phyloP scores from a whole-genome alignment of 2,797 vertebrate genomes.

The Aplochiton taeniatus region DNA sequence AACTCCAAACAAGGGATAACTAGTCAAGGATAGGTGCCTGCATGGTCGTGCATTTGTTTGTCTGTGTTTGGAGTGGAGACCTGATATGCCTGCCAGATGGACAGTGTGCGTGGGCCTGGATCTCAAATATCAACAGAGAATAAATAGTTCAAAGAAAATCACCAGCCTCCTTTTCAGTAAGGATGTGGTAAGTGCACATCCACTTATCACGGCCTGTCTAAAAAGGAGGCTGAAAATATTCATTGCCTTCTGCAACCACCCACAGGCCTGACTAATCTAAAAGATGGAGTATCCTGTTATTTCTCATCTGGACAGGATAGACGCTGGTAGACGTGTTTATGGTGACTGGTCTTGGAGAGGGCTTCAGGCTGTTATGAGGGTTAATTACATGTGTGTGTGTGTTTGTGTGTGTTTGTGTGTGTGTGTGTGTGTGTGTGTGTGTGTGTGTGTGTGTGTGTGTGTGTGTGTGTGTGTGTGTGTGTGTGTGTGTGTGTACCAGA shows the following conservation, averaged over 20 bases:
- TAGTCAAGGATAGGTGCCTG: constrained; percentile 1
- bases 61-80: constrained; percentile 23
- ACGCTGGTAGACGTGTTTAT: no score
- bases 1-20: constrained; percentile 33
- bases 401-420: neutral
- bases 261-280: no score
- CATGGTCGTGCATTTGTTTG: neutral
- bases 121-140: no score
- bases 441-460: neutral
- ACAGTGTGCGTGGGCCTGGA: neutral
- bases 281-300: no score
- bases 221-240: no score
- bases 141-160: no score
- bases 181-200: no score
- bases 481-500: neutral
- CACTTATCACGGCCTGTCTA: no score
- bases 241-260: no score
- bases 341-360: neutral
- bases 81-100: constrained; percentile 15
- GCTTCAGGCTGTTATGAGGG: neutral
- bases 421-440: neutral
- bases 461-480: constrained; percentile 3
- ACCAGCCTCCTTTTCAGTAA: no score
- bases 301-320: no score
- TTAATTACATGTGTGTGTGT: neutral